Conservation (phyloP, 2,888 invertebrate species). For the Blera fallax region DNA sequence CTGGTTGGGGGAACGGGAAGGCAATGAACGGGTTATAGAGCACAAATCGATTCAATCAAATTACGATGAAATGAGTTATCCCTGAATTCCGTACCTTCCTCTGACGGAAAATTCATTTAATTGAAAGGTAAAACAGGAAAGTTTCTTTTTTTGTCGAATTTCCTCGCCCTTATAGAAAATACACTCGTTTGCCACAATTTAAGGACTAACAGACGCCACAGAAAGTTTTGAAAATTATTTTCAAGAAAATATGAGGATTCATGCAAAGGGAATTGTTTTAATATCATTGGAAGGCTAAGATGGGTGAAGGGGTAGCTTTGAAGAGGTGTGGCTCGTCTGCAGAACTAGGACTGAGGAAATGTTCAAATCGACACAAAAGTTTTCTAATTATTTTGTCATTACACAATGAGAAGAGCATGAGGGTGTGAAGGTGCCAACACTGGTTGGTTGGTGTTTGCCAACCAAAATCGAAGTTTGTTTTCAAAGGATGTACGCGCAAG, state of each 20-base stretch:
- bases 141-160: background rate
- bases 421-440: slow-evolving; percentile 43
- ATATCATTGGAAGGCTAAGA: slow-evolving; percentile 4
- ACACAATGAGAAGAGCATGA: slow-evolving; percentile 62
- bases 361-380: slow-evolving; percentile 76
- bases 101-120: slow-evolving; percentile 16
- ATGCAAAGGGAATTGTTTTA: slow-evolving; percentile 23
- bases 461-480: slow-evolving; percentile 48
- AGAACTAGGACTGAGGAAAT: slow-evolving; percentile 6
- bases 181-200: background rate
- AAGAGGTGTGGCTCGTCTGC: background rate
- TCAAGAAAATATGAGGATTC: slow-evolving; percentile 18
- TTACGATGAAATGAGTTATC: slow-evolving; percentile 40
- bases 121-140: slow-evolving; percentile 22
- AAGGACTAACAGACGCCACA: background rate
- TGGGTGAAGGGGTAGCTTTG: background rate
- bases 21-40: slow-evolving; percentile 1
- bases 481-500: slow-evolving; percentile 26
- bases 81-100: background rate
- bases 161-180: background rate
- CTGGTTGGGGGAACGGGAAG: background rate
- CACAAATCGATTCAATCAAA: slow-evolving; percentile 45
- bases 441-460: background rate
- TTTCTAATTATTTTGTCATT: slow-evolving; percentile 82
- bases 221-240: slow-evolving; percentile 18